Evolutionary conservation across 2,888 invertebrate genomes (phyloP).

Genomic region (Watsonalla binaria): DNA sequence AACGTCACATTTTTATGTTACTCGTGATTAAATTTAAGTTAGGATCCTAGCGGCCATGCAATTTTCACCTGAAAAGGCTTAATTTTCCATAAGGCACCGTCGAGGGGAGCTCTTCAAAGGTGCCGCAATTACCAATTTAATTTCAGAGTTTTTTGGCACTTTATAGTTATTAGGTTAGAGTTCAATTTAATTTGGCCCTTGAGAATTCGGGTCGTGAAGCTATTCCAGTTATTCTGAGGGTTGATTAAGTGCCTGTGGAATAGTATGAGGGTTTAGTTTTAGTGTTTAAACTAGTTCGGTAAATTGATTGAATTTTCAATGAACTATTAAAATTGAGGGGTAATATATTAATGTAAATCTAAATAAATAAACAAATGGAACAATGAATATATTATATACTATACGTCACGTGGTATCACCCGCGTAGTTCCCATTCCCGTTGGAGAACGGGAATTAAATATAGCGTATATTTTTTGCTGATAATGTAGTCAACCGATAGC

Average conservation of each 20-base stretch:
- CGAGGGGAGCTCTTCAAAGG: conserved; percentile 32
- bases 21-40: conserved; percentile 45
- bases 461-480: no score
- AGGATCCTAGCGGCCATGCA: conserved; percentile 37
- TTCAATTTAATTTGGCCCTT: conserved; percentile 3
- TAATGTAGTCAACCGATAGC: no score
- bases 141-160: conserved; percentile 21
- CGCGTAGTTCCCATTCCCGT: no score
- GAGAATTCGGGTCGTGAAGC: not conserved
- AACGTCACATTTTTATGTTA: conserved; percentile 22
- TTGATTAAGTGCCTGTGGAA: not conserved
- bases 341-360: no score
- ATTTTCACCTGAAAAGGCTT: conserved; percentile 56
- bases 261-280: not conserved
- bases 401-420: no score
- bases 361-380: no score
- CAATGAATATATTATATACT: no score
- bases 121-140: conserved; percentile 31
- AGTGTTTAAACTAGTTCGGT: no score
- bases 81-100: conserved; percentile 54
- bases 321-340: no score
- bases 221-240: conserved; percentile 1
- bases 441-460: no score
- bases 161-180: conserved; percentile 1
- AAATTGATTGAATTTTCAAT: no score